phyloP scores from a whole-genome alignment of 2,888 invertebrate genomes.

The Rhyacophila evoluta region DNA sequence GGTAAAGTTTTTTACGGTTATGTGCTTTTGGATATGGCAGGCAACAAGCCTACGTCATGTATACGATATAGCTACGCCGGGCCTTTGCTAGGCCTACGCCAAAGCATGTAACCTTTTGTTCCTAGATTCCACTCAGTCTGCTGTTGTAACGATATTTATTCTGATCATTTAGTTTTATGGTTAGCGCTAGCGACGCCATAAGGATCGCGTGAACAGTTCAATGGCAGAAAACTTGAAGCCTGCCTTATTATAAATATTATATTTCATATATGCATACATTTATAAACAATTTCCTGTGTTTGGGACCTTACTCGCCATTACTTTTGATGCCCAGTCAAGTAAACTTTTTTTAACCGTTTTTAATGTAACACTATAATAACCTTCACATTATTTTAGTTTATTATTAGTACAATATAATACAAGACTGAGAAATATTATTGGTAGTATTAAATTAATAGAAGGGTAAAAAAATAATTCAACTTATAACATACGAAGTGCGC shows the following conservation, averaged over 20 bases:
- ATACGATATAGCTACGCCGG: not conserved
- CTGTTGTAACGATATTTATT: slow-evolving; percentile 28
- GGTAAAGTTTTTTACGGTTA: slow-evolving; percentile 30
- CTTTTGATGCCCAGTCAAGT: too few relatives aligned
- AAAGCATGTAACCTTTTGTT: slow-evolving; percentile 22
- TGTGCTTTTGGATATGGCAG: slow-evolving; percentile 27
- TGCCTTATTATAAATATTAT: slow-evolving; percentile 22
- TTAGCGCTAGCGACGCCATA: not conserved
- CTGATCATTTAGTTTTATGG: slow-evolving; percentile 31
- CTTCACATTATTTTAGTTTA: too few relatives aligned
- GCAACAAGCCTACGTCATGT: slow-evolving; percentile 4
- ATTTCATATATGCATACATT: not conserved
- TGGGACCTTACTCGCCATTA: too few relatives aligned
- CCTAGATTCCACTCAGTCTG: slow-evolving; percentile 22
- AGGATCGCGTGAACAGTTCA: slow-evolving; percentile 31
- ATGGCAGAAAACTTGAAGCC: slow-evolving; percentile 1
- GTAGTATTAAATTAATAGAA: too few relatives aligned
- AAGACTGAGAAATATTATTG: too few relatives aligned
- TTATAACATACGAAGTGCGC: too few relatives aligned
- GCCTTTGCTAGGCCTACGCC: slow-evolving; percentile 9
- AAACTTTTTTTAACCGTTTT: too few relatives aligned
- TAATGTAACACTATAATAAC: not conserved
- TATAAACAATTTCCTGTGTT: not conserved
- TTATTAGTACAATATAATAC: too few relatives aligned
- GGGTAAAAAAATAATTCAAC: too few relatives aligned